A percentile compares a stretch with the other conserved stretches of the same genome.
phyloP scores from a whole-genome alignment of 2,888 invertebrate species.

The Plebejus anna region DNA sequence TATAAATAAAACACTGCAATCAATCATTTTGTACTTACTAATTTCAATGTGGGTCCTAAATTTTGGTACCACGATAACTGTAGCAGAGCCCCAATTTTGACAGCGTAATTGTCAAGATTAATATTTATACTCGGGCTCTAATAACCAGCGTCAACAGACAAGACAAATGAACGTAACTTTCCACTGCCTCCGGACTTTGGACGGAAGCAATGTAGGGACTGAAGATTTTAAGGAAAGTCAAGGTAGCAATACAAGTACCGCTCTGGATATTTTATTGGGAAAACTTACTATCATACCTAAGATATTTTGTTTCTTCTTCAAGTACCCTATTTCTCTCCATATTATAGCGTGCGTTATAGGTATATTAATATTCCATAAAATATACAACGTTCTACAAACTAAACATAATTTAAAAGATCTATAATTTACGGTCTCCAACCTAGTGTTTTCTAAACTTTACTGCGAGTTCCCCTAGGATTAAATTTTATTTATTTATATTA shows the following conservation, averaged over 20 bases:
- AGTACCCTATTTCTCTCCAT: not conserved
- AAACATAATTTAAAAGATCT: too few relatives aligned
- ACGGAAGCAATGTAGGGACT: not conserved
- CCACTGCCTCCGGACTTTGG: slow-evolving; percentile 10
- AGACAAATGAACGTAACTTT: not conserved
- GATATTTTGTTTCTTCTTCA: not conserved
- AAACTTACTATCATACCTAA: too few relatives aligned
- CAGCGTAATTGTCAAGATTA: slow-evolving; percentile 8
- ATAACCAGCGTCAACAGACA: slow-evolving; percentile 20
- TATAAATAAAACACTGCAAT: not conserved
- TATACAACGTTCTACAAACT: too few relatives aligned
- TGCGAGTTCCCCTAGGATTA: too few relatives aligned
- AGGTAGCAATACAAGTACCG: too few relatives aligned
- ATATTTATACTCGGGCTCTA: slow-evolving; percentile 8
- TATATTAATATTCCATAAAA: too few relatives aligned
- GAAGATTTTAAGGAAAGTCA: too few relatives aligned
- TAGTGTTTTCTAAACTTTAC: not conserved
- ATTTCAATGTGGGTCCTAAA: not conserved
- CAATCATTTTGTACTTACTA: not conserved
- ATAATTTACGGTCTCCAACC: too few relatives aligned
- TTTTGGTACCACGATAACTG: not conserved
- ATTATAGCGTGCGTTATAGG: too few relatives aligned
- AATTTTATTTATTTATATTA: too few relatives aligned
- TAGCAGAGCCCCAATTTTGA: not conserved
- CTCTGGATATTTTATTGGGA: too few relatives aligned